Evolutionary conservation across 2,797 vertebrate species (phyloP).

Genomic region (Sphenopsis melanotis): DNA sequence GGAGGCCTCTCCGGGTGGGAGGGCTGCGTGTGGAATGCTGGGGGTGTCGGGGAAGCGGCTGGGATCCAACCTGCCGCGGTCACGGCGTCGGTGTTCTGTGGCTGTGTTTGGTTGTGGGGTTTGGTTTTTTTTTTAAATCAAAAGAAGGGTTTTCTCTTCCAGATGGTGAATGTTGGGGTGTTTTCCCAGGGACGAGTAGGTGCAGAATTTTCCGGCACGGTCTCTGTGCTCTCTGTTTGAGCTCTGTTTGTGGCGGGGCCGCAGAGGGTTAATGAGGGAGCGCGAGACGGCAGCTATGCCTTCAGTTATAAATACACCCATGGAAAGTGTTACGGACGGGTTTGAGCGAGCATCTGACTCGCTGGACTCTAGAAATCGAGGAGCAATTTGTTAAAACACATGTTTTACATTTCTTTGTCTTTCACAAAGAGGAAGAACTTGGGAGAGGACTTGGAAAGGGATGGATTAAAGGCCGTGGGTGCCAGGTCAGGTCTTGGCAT

Average conservation of each 20-base stretch:
- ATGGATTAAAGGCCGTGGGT: neutral
- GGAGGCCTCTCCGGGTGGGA: neutral
- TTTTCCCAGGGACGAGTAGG: neutral
- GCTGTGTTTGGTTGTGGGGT: too few relatives aligned
- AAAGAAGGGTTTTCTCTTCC: neutral
- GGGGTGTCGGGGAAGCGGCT: rapidly evolving
- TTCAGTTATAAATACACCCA: conserved; percentile 44
- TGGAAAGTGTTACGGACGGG: neutral
- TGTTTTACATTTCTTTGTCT: conserved; percentile 23
- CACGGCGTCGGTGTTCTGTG: rapidly evolving
- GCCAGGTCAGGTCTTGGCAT: neutral
- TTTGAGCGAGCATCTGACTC: neutral
- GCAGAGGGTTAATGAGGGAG: conserved; percentile 20
- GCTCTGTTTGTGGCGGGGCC: neutral
- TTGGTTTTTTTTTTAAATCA: neutral
- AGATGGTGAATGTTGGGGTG: neutral
- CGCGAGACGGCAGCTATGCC: neutral
- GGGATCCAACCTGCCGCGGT: neutral
- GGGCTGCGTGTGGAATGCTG: neutral
- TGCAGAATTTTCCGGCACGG: rapidly evolving
- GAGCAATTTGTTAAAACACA: conserved; percentile 30
- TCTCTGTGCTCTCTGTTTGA: neutral
- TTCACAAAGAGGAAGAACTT: conserved; percentile 2
- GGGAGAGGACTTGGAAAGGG: neutral
- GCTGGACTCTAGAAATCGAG: neutral